phyloP scores from a whole-genome alignment of 2,797 vertebrate species.

The Aldrovandia affinis region DNA sequence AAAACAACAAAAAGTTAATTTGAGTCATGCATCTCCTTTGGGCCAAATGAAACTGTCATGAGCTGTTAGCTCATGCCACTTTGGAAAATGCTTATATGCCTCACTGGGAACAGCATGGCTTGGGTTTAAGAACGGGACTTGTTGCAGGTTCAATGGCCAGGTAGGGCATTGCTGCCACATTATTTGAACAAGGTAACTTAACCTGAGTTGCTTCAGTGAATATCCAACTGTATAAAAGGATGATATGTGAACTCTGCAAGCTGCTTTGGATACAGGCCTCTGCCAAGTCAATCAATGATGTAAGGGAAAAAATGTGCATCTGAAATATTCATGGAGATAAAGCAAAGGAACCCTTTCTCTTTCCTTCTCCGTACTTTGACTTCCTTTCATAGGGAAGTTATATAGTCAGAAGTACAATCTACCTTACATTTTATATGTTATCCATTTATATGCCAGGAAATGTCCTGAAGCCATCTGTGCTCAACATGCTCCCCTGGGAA shows the following conservation, averaged over 20 bases:
- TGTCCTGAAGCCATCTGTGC: too few relatives aligned
- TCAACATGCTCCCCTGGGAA: not conserved
- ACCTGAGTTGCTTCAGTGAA: not conserved
- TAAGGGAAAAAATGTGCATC: not conserved
- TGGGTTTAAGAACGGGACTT: too few relatives aligned
- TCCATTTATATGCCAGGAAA: too few relatives aligned
- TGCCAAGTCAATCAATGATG: not conserved
- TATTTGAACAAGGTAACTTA: not conserved
- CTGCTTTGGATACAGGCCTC: not conserved
- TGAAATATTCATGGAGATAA: not conserved
- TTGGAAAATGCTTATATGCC: constrained; percentile 38
- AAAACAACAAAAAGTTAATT: constrained; percentile 25
- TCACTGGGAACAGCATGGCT: not conserved
- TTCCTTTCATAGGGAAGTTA: not conserved
- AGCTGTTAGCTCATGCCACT: constrained; percentile 44
- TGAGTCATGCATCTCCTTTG: constrained; percentile 37
- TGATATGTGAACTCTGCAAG: not conserved
- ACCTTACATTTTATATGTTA: not conserved
- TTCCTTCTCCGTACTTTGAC: not conserved
- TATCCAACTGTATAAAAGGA: too few relatives aligned
- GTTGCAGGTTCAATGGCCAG: not conserved
- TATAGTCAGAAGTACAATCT: not conserved
- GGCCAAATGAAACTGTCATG: constrained; percentile 51
- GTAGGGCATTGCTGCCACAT: not conserved
- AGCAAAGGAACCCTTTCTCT: not conserved